Percentiles rank a stretch among this genome's conserved stretches.
These are phyloP conservation scores for Chrysodeixis includens DNA, from an alignment of 2,888 invertebrate genomes.

Conservation along the genomic window DNA sequence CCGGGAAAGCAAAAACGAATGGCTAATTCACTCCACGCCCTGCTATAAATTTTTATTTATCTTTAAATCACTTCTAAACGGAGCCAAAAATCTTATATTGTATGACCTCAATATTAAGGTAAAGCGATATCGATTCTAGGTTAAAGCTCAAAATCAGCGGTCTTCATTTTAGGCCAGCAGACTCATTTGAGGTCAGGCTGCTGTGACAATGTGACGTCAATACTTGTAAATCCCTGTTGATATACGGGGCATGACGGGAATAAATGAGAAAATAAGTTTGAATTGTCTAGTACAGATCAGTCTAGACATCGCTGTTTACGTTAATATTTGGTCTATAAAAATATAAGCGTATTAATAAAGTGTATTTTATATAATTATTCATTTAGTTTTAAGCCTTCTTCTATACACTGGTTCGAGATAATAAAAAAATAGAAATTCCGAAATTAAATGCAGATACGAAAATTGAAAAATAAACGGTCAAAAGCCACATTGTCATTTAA, in stretches of 20 bases:
- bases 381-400: neutral
- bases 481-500: too few relatives aligned
- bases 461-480: too few relatives aligned
- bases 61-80: neutral
- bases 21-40: neutral
- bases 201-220: slow-evolving; percentile 1
- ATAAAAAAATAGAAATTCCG: too few relatives aligned
- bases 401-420: too few relatives aligned
- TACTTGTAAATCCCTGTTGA: slow-evolving; percentile 7
- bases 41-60: slow-evolving; percentile 1
- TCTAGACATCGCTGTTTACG: neutral
- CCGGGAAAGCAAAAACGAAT: neutral
- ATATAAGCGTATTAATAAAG: too few relatives aligned
- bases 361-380: too few relatives aligned
- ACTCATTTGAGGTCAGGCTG: neutral
- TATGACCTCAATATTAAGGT: neutral
- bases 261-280: neutral
- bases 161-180: neutral
- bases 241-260: neutral
- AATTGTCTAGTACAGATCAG: neutral
- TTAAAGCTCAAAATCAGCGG: neutral
- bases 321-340: neutral
- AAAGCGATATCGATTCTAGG: neutral
- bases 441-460: too few relatives aligned
- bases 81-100: neutral